Conservation (phyloP, 2,888 invertebrate species). For the Hipparchia sbordonii region DNA sequence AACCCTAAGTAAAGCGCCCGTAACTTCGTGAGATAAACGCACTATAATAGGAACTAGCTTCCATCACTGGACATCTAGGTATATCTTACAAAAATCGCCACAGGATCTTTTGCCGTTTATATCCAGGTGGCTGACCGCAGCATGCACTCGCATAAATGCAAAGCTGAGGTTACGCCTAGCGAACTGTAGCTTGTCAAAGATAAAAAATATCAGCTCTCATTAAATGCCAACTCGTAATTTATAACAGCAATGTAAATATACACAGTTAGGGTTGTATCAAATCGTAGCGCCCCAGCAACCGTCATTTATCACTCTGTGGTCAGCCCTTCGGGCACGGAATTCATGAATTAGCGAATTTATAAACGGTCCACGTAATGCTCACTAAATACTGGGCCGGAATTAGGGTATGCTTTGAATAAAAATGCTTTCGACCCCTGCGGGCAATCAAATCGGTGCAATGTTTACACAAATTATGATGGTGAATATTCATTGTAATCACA, state of each 20-base stretch:
- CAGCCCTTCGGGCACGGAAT: slow-evolving; percentile 47
- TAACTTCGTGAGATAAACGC: too few species aligned
- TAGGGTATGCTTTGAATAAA: slow-evolving; percentile 19
- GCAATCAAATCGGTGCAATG: not conserved
- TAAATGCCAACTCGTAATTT: slow-evolving; percentile 4
- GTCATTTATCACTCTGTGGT: slow-evolving; percentile 25
- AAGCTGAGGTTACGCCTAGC: too few species aligned
- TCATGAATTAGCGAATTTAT: slow-evolving; percentile 59
- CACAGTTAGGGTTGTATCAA: slow-evolving; percentile 18
- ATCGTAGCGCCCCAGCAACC: slow-evolving; percentile 17
- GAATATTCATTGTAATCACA: not conserved
- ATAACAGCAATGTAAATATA: slow-evolving; percentile 16
- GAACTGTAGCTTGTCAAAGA: too few species aligned
- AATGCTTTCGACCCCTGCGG: slow-evolving; percentile 11
- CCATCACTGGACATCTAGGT: too few species aligned
- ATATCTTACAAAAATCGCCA: too few species aligned
- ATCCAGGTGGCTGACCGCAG: too few species aligned
- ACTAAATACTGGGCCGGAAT: slow-evolving; percentile 24
- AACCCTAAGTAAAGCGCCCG: too few species aligned
- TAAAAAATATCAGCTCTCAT: not conserved
- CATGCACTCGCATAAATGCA: too few species aligned
- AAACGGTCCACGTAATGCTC: slow-evolving; percentile 33
- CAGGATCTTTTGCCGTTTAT: too few species aligned
- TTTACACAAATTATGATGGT: not conserved
- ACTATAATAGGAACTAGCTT: too few species aligned